phyloP scores from a whole-genome alignment of 2,797 vertebrate genomes.

The Vespertilio murinus region DNA sequence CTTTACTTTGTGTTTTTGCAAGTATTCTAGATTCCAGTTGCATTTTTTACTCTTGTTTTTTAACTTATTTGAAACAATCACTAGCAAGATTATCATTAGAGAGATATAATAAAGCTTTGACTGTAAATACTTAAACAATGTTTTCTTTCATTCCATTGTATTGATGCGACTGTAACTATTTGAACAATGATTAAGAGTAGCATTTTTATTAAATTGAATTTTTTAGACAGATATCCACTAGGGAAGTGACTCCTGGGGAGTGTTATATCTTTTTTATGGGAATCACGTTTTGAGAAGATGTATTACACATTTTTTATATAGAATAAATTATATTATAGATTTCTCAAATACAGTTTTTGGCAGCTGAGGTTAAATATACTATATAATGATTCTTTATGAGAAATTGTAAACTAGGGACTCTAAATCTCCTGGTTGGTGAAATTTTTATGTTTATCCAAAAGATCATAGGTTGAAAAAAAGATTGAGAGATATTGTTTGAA shows the following conservation, averaged over 20 bases:
- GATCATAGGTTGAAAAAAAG: background rate
- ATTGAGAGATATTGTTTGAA: background rate
- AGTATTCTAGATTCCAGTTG: background rate
- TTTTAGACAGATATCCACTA: background rate
- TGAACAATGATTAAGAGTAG: background rate
- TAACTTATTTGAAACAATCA: constrained; percentile 12
- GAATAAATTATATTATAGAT: background rate
- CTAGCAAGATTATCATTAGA: background rate
- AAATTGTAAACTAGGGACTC: background rate
- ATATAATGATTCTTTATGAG: background rate
- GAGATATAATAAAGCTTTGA: background rate
- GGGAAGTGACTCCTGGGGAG: background rate
- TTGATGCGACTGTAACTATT: background rate
- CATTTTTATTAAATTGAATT: background rate
- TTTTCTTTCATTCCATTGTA: background rate
- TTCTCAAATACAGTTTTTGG: constrained; percentile 1
- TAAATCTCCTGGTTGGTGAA: background rate
- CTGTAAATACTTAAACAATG: background rate
- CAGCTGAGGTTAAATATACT: background rate
- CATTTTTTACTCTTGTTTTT: background rate
- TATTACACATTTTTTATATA: background rate
- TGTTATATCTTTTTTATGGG: background rate
- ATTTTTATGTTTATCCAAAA: constrained; percentile 3
- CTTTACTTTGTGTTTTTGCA: background rate
- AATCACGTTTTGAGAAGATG: background rate